These are phyloP conservation scores for Cepaea hortensis DNA, from an alignment of 2,888 invertebrate species.

Conservation along the genomic window DNA sequence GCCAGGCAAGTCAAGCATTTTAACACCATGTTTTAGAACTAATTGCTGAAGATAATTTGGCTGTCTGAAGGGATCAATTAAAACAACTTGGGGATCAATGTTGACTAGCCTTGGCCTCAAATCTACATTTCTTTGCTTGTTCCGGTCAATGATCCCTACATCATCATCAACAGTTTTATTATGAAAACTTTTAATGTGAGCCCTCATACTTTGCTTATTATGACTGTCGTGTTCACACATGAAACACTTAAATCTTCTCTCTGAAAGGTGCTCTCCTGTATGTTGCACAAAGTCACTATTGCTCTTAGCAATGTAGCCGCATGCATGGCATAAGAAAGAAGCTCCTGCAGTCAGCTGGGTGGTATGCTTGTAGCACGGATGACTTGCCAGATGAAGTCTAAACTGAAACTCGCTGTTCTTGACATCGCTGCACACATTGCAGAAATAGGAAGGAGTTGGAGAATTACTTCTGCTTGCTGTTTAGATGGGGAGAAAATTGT, in stretches of 20 bases:
- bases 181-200: slow-evolving; percentile 33
- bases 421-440: slow-evolving; percentile 2
- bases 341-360: neutral
- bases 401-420: slow-evolving; percentile 36
- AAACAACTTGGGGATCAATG: slow-evolving; percentile 13
- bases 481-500: neutral
- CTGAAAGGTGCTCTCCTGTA: slow-evolving; percentile 28
- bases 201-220: neutral
- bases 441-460: neutral
- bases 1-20: neutral
- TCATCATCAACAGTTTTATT: slow-evolving; percentile 6
- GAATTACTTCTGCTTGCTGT: neutral
- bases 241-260: slow-evolving; percentile 35
- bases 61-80: neutral
- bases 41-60: neutral
- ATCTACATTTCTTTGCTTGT: slow-evolving; percentile 1
- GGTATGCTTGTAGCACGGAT: slow-evolving; percentile 24
- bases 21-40: neutral
- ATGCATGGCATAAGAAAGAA: slow-evolving; percentile 18
- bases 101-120: slow-evolving; percentile 37
- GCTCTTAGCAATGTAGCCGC: slow-evolving; percentile 43
- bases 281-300: slow-evolving; percentile 36
- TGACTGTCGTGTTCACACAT: slow-evolving; percentile 40
- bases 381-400: slow-evolving; percentile 41
- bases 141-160: slow-evolving; percentile 19